Percentiles rank a stretch among this genome's conserved stretches.
These are phyloP conservation scores for Ctenodactylus gundi DNA, from an alignment of 2,113 vertebrate genomes.

Conservation along the genomic window DNA sequence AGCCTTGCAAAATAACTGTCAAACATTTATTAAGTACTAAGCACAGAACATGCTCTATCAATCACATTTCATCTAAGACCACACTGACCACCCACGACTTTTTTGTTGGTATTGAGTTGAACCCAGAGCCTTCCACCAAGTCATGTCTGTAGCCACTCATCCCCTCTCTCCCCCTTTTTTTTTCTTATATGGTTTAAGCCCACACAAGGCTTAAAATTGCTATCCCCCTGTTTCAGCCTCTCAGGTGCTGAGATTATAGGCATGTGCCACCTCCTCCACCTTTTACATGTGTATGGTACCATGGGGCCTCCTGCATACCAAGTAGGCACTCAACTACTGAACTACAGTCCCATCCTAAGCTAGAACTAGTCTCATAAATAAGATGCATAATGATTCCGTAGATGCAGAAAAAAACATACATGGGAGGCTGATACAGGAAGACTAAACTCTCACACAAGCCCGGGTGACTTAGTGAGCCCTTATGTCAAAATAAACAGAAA, in stretches of 20 bases:
- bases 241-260: too few species aligned
- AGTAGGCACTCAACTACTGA: neutral
- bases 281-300: too few species aligned
- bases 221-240: too few species aligned
- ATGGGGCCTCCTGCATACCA: neutral
- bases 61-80: neutral
- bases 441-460: neutral
- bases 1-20: conserved; percentile 21
- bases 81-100: too few species aligned
- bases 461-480: neutral
- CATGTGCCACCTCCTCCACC: too few species aligned
- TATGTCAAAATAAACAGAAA: neutral
- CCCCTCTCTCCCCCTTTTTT: neutral
- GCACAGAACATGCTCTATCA: too few species aligned
- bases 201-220: too few species aligned
- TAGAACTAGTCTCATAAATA: neutral
- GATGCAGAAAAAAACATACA: neutral
- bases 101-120: too few species aligned
- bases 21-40: conserved; percentile 37
- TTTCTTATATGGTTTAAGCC: too few species aligned
- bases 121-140: neutral
- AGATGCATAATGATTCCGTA: neutral
- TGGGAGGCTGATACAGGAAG: neutral
- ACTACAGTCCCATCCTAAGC: neutral
- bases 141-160: neutral